Evolutionary conservation across 35 echinoderm and acorn worm genomes (phyloP).

Genomic region (Diadema setosum): DNA sequence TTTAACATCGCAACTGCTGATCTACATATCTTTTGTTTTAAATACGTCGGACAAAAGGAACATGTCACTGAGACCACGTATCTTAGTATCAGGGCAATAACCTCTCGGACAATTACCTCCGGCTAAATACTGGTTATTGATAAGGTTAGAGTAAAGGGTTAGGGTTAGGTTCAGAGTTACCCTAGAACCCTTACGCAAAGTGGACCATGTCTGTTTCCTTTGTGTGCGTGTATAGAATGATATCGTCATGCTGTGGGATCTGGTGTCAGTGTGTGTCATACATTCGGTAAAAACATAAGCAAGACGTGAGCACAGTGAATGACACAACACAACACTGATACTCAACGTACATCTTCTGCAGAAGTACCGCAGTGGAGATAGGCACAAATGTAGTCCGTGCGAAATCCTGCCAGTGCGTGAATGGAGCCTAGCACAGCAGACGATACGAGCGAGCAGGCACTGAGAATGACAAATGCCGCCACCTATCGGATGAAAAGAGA

Average conservation of each 20-base stretch:
- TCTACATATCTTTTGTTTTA: no score
- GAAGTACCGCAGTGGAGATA: not conserved
- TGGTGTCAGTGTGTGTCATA: not conserved
- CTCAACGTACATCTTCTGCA: not conserved
- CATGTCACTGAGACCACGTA: no score
- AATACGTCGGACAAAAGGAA: no score
- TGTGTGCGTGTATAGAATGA: not conserved
- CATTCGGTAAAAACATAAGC: not conserved
- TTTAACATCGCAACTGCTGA: no score
- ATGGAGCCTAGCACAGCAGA: not conserved
- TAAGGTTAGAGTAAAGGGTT: no score
- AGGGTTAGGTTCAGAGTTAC: not conserved
- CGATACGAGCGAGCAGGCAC: not conserved
- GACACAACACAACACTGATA: no score
- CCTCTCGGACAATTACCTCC: no score
- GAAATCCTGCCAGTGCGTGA: not conserved
- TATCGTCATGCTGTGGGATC: not conserved
- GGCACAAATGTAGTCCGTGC: not conserved
- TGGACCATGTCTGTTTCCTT: not conserved
- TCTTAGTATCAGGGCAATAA: no score
- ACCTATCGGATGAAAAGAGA: not conserved
- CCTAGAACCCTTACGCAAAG: not conserved
- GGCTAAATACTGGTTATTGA: no score
- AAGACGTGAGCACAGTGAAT: not conserved
- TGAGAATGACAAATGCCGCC: not conserved